Percentiles rank a stretch among this genome's conserved stretches.
Conservation (phyloP, 2,888 invertebrate genomes). For the Macaria notata region DNA sequence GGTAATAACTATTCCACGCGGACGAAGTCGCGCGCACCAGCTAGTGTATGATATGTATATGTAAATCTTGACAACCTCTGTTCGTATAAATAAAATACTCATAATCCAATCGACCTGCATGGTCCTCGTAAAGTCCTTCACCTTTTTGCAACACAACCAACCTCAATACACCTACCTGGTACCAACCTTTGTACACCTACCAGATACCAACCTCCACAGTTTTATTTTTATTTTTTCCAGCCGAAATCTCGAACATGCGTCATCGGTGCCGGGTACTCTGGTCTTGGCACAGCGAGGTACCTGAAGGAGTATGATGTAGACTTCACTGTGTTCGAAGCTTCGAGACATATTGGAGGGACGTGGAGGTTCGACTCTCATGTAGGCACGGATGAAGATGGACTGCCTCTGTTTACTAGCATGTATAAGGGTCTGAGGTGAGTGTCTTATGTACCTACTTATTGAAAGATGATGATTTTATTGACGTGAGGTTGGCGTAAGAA, state of each 20-base stretch:
- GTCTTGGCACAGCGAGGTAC: conserved; percentile 85
- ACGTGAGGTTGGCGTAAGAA: no score
- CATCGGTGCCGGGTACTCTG: conserved; percentile 90
- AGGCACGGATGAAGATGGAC: conserved; percentile 84
- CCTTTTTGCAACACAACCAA: no score
- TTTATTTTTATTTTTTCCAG: conserved; percentile 33
- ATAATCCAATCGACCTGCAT: no score
- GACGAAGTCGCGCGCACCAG: no score
- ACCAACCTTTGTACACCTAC: no score
- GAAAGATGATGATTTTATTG: neutral
- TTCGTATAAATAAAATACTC: no score
- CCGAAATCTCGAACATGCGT: conserved; percentile 66
- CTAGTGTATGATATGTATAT: no score
- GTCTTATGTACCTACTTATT: neutral
- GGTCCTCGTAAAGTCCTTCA: no score
- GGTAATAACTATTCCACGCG: no score
- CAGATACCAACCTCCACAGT: no score
- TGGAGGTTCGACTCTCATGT: conserved; percentile 88
- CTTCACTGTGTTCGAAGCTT: conserved; percentile 87
- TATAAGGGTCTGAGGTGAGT: conserved; percentile 85
- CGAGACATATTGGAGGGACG: conserved; percentile 87
- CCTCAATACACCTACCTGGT: no score
- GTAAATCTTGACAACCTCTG: no score
- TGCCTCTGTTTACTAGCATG: conserved; percentile 90
- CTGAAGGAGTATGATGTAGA: conserved; percentile 75